A percentile compares a stretch with the other conserved stretches of the same genome.
Conservation (phyloP, 2,888 invertebrate genomes). For the Orthonychiurus folsomi region DNA sequence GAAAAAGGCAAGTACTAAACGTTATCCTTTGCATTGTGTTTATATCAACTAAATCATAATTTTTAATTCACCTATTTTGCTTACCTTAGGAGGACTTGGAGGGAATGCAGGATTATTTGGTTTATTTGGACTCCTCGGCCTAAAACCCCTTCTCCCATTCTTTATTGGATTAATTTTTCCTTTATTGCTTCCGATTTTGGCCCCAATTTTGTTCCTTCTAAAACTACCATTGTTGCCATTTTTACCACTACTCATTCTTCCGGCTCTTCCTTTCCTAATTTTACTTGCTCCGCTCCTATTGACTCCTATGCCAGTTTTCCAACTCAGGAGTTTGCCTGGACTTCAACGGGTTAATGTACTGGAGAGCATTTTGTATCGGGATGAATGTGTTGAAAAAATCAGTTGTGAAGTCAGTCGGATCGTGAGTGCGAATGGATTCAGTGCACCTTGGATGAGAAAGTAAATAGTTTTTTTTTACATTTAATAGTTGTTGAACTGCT, state of each 20-base stretch:
- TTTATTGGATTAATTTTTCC: neutral
- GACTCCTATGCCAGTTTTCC: too few species aligned
- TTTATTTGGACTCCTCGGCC: conserved; percentile 19
- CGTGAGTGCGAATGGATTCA: neutral
- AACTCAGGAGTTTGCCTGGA: neutral
- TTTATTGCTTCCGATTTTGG: neutral
- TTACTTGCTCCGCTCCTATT: neutral
- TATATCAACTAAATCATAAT: neutral
- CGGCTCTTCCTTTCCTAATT: neutral
- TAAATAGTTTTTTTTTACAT: conserved; percentile 4
- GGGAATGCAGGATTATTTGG: conserved; percentile 18
- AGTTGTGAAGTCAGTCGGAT: neutral
- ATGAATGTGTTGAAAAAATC: conserved; percentile 2
- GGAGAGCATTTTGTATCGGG: neutral
- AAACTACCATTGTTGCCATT: neutral
- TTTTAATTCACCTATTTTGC: conserved; percentile 12
- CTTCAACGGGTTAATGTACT: neutral
- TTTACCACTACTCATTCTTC: neutral
- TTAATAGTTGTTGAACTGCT: neutral
- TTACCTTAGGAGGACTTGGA: too few species aligned
- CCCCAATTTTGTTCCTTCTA: neutral
- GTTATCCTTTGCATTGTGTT: too few species aligned
- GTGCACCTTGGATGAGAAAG: conserved; percentile 3
- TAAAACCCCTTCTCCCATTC: conserved; percentile 8
- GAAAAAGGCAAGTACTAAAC: too few species aligned